Percentiles rank a stretch among this genome's conserved stretches.
These are phyloP conservation scores for Batillaria attramentaria DNA, from an alignment of 1,140 invertebrate genomes.

Conservation along the genomic window DNA sequence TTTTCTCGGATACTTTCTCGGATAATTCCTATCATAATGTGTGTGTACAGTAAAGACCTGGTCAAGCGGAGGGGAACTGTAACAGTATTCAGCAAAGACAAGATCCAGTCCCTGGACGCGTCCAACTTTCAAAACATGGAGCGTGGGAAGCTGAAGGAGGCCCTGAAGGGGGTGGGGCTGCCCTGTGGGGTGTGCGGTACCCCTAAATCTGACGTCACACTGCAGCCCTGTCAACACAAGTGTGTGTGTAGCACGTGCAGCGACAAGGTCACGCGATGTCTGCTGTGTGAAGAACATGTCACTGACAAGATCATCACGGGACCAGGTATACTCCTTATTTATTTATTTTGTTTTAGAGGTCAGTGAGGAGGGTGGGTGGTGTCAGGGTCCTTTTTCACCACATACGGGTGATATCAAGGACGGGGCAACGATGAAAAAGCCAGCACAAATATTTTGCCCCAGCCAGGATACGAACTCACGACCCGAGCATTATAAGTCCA, in stretches of 20 bases:
- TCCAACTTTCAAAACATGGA: not conserved
- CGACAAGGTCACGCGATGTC: conserved; percentile 7
- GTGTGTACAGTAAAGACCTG: no score
- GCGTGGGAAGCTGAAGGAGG: not conserved
- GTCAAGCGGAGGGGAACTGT: not conserved
- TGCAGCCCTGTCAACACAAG: conserved; percentile 18
- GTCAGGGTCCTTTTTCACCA: no score
- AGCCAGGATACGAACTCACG: no score
- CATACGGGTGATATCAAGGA: no score
- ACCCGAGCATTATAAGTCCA: no score
- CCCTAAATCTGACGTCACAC: conserved; percentile 16
- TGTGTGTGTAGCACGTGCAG: conserved; percentile 27
- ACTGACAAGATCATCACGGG: not conserved
- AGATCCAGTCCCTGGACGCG: not conserved
- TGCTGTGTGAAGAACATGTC: conserved; percentile 23
- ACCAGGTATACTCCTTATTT: no score
- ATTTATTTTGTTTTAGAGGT: no score
- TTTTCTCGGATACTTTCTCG: not conserved
- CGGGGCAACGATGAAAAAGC: no score
- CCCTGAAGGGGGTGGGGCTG: conserved; percentile 15
- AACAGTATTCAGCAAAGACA: not conserved
- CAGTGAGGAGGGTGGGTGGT: no score
- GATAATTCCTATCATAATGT: not conserved
- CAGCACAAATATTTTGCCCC: no score
- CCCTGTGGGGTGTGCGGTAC: conserved; percentile 19